phyloP scores from a whole-genome alignment of 1,140 invertebrate genomes.

The Scaptomyza montana region DNA sequence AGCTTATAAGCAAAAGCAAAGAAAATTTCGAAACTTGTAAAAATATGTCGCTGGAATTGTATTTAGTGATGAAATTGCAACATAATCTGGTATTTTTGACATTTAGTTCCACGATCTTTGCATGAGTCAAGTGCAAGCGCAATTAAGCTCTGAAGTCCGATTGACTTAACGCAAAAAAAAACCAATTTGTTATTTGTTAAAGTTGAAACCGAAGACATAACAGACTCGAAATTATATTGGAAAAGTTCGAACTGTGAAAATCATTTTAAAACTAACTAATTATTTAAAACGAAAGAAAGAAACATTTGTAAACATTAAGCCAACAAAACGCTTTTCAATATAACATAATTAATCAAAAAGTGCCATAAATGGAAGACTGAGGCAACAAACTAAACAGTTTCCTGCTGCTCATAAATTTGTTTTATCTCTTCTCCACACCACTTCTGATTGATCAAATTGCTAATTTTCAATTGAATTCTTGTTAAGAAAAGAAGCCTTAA shows the following conservation, averaged over 20 bases:
- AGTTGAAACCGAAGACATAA: not conserved
- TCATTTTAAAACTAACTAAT: not conserved
- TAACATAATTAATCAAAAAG: no score
- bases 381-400: constrained; percentile 49
- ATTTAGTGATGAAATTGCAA: not conserved
- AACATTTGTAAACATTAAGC: no score
- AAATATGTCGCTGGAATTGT: no score
- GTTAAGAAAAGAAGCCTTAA: constrained; percentile 14
- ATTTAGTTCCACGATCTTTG: constrained; percentile 1
- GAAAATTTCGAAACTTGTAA: constrained; percentile 16
- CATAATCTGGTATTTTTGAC: not conserved
- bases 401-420: not conserved
- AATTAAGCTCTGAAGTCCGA: not conserved
- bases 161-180: not conserved
- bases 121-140: constrained; percentile 1
- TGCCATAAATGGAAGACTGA: constrained; percentile 50
- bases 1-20: constrained; percentile 9
- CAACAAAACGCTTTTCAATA: constrained; percentile 31
- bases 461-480: not conserved
- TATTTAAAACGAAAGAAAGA: not conserved
- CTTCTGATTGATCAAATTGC: no score
- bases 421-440: no score
- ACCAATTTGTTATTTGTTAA: constrained; percentile 3
- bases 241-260: not conserved
- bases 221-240: not conserved